phyloP scores from a whole-genome alignment of 2,797 vertebrate species.

The Gymnoscopelus microlampas region DNA sequence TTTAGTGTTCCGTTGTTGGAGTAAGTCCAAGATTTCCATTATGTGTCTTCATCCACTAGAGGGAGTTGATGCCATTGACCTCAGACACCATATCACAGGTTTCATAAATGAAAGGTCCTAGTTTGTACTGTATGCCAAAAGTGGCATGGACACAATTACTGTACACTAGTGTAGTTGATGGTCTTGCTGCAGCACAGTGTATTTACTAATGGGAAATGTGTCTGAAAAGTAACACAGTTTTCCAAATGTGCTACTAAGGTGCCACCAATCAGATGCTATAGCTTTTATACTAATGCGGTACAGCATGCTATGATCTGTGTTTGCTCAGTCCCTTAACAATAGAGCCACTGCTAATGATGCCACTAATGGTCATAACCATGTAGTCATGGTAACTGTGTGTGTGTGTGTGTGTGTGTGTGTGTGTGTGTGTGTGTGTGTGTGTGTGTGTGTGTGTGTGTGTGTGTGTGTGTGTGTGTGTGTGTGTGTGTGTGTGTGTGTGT shows the following conservation, averaged over 20 bases:
- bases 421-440: constrained; percentile 3
- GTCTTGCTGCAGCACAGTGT: too few species aligned
- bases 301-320: neutral
- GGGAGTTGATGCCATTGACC: constrained; percentile 30
- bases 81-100: neutral
- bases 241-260: neutral
- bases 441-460: constrained; percentile 1
- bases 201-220: too few species aligned
- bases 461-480: constrained; percentile 9
- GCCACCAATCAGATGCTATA: neutral
- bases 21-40: too few species aligned
- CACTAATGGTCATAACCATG: constrained; percentile 47
- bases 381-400: constrained; percentile 46
- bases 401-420: constrained; percentile 4
- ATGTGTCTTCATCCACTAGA: constrained; percentile 53
- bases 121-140: too few species aligned
- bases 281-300: neutral
- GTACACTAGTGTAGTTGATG: too few species aligned
- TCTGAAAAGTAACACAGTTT: neutral
- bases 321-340: constrained; percentile 19
- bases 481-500: constrained; percentile 16
- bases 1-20: too few species aligned
- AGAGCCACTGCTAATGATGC: constrained; percentile 29
- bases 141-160: too few species aligned
- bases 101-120: too few species aligned